phyloP scores from a whole-genome alignment of 2,888 invertebrate species.

The Diloba caeruleocephala region DNA sequence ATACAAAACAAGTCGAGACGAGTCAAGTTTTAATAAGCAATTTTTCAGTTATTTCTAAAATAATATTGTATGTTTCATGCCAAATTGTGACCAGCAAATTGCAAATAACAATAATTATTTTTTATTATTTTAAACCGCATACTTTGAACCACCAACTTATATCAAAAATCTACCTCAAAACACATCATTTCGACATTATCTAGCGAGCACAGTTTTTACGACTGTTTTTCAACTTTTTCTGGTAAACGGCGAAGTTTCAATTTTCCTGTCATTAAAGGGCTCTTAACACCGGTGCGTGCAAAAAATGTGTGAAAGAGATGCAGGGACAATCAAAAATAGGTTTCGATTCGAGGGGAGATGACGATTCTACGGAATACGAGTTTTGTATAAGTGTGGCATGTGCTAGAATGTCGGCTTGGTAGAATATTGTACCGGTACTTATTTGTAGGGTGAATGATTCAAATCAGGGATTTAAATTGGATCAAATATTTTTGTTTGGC shows the following conservation, averaged over 20 bases:
- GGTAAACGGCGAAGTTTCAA: slow-evolving; percentile 76
- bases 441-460: slow-evolving; percentile 1
- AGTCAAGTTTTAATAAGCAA: no score
- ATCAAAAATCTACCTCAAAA: slow-evolving; percentile 49
- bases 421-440: slow-evolving; percentile 20
- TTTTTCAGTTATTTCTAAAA: no score
- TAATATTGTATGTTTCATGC: no score
- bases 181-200: slow-evolving; percentile 74
- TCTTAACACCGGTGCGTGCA: slow-evolving; percentile 70
- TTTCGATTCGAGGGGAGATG: slow-evolving; percentile 66
- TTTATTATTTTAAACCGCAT: not conserved
- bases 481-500: not conserved
- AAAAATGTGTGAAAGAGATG: slow-evolving; percentile 59
- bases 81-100: no score
- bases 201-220: slow-evolving; percentile 73
- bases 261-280: slow-evolving; percentile 86
- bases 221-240: slow-evolving; percentile 73
- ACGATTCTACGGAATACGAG: slow-evolving; percentile 16
- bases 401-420: slow-evolving; percentile 14
- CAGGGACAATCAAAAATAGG: slow-evolving; percentile 77
- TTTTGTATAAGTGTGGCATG: slow-evolving; percentile 30
- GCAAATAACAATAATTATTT: no score
- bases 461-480: not conserved
- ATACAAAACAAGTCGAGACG: no score
- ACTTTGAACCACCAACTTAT: slow-evolving; percentile 1